Conservation (phyloP, 1,140 invertebrate species). For the Armadillidium nasatum region DNA sequence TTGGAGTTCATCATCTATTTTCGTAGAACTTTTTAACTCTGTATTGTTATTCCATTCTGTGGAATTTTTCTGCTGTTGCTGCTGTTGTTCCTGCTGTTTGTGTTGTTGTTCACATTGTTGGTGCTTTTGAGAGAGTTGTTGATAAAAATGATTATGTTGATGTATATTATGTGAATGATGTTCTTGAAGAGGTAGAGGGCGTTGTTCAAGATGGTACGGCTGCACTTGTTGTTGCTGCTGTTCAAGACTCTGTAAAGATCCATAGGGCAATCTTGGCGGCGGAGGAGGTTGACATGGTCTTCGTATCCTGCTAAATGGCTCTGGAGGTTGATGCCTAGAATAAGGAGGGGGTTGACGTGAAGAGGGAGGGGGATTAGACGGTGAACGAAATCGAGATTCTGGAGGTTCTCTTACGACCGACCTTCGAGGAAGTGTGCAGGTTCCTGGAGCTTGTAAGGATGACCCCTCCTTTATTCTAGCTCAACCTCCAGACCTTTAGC, state of each 20-base stretch:
- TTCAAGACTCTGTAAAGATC: not conserved
- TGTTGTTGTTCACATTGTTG: too few species aligned
- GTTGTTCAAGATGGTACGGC: not conserved
- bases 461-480: constrained; percentile 34
- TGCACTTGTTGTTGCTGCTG: not conserved
- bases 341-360: constrained; percentile 38
- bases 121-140: too few species aligned
- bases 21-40: too few species aligned
- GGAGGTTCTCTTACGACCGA: constrained; percentile 25
- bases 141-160: too few species aligned
- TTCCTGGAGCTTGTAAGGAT: constrained; percentile 30
- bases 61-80: too few species aligned
- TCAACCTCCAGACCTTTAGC: not conserved
- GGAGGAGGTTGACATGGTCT: not conserved
- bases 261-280: constrained; percentile 4
- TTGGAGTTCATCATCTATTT: too few species aligned
- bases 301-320: not conserved
- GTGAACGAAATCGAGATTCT: constrained; percentile 27
- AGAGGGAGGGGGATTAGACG: constrained; percentile 38
- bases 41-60: too few species aligned
- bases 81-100: too few species aligned
- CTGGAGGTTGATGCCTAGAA: constrained; percentile 25
- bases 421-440: constrained; percentile 38
- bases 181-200: not conserved
- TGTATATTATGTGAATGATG: too few species aligned